phyloP scores from a whole-genome alignment of 2,113 vertebrate species.

The Carassius gibelio region DNA sequence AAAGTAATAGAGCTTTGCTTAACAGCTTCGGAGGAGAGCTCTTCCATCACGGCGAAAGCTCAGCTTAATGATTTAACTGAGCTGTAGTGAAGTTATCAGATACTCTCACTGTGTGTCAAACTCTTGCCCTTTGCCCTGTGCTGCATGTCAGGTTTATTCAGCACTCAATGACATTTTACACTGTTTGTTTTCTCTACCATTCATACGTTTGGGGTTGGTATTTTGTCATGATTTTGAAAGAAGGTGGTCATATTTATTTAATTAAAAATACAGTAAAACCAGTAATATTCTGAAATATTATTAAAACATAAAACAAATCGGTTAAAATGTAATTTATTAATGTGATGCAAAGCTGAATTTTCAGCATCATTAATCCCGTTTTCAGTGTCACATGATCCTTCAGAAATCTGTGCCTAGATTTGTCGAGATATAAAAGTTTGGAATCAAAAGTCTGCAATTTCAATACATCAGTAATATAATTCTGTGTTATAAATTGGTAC shows the following conservation, averaged over 20 bases:
- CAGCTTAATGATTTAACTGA: constrained; percentile 18
- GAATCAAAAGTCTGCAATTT: not conserved
- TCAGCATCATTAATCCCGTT: not conserved
- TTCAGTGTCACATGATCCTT: not conserved
- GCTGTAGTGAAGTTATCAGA: constrained; percentile 22
- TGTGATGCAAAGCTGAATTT: not conserved
- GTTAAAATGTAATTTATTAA: not conserved
- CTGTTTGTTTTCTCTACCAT: no score
- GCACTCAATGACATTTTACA: not conserved
- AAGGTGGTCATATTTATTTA: no score
- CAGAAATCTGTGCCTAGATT: not conserved
- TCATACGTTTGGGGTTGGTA: no score
- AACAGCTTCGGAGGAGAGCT: constrained; percentile 6
- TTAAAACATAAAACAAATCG: no score
- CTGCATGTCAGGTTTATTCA: not conserved
- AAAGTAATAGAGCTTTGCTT: constrained; percentile 27
- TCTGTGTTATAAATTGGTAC: not conserved
- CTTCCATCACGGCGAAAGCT: not conserved
- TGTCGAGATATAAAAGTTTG: not conserved
- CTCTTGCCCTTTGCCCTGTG: not conserved
- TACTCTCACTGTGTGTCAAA: not conserved
- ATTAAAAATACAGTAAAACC: not conserved
- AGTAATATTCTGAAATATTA: not conserved
- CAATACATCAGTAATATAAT: not conserved
- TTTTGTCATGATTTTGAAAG: no score